Evolutionary conservation across 2,797 vertebrate species (phyloP), one percentile per base, ranked within the genome.

Genomic region (Hippopotamyrus pictus): DNA sequence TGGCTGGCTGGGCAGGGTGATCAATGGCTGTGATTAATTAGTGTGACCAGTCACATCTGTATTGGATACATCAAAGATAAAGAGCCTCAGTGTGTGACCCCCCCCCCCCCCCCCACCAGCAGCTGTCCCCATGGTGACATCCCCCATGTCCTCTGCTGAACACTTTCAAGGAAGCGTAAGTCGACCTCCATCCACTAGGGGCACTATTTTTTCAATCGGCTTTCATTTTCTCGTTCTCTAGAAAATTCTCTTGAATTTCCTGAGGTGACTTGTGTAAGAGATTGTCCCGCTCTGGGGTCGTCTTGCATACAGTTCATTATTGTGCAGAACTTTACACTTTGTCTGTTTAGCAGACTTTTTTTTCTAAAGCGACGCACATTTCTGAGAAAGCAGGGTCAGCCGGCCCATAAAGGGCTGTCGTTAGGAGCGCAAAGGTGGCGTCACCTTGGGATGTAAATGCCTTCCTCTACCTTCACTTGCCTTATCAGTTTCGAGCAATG

Each of bases 11-110:
- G 79, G 79, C 48, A 86, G 22, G 5, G 22, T 51, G 50, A 86
- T 86, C 84, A 53, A 86, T 54, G 8, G 84, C 9, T 86, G 84
- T 53, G 84, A 86, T 86, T 86, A 25, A 86, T 53, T 33, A 33
- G 50, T 54, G 48, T 54, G 8, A 86, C 33, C 48, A 17, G 84
- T 33, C 48, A 53, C 48, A 86, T 86, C 51, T 86, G 51, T 86
- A 53, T 86, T 57, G 9, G 25, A 86, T 29, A 37, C 84, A 86
- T 33, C 50, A 29, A n/a, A 53, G 48, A 50, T 44, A 17, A 82
- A 82, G 76, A 46, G 19, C 76, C 17, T 37, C 44, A 83, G 44
- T 9, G 37, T 83, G 19, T 83, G 46, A 48, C 33, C 73, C 41
- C 33, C 33, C 37, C 33, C 25, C 69, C 3, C n/a, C n/a, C 19